A percentile compares a stretch with the other conserved stretches of the same genome.
phyloP scores from a whole-genome alignment of 2,113 vertebrate species.

The Oenanthe oenanthe region DNA sequence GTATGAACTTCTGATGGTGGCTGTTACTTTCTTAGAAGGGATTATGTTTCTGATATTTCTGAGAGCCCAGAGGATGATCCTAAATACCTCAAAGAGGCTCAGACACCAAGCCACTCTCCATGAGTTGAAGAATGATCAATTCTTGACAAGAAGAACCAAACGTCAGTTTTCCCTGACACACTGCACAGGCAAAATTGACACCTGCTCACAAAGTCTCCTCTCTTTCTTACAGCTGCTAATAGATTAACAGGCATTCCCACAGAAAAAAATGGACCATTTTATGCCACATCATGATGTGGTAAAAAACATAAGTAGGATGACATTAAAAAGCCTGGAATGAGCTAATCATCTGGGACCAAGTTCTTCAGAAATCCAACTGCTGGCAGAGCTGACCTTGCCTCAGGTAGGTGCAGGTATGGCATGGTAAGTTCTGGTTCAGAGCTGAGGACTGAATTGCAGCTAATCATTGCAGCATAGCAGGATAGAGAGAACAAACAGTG shows the following conservation, averaged over 20 bases:
- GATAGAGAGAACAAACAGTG: background rate
- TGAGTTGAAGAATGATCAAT: background rate
- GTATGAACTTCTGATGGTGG: background rate
- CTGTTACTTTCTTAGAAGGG: background rate
- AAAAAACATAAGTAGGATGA: background rate
- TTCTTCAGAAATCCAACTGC: constrained; percentile 49
- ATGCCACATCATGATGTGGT: background rate
- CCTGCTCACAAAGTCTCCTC: background rate
- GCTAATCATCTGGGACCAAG: constrained; percentile 18
- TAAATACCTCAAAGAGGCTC: background rate
- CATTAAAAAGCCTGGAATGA: constrained; percentile 43
- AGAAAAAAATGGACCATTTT: background rate
- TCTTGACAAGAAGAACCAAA: constrained; percentile 5
- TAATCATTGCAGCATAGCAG: background rate
- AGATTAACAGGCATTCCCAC: background rate
- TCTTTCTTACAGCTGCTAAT: background rate
- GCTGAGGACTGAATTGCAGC: background rate
- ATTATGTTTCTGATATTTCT: background rate
- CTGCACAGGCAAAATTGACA: background rate
- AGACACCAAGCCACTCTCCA: background rate
- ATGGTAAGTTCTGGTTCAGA: background rate
- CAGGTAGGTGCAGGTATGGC: background rate
- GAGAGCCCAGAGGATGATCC: background rate
- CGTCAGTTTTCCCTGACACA: background rate
- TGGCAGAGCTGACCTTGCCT: constrained; percentile 25